Percentiles rank a stretch among this genome's conserved stretches.
Evolutionary conservation across 1,140 invertebrate species (phyloP).

Genomic region (Diploscapter pachys): DNA sequence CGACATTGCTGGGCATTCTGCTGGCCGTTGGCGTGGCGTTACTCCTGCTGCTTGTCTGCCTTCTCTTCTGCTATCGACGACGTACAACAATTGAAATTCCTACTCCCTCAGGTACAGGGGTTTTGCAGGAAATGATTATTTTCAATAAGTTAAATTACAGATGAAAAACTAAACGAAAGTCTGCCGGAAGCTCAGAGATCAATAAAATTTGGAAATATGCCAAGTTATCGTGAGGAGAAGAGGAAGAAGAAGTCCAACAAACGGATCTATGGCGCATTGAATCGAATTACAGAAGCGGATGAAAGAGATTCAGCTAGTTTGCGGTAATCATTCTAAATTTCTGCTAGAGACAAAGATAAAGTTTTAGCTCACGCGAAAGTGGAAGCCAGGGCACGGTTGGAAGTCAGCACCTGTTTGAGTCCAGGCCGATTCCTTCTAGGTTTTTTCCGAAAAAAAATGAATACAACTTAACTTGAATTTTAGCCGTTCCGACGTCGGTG

Average conservation of each 20-base stretch:
- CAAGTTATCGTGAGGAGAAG: slow-evolving; percentile 55
- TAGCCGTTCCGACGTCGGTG: slow-evolving; percentile 26
- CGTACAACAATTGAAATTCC: slow-evolving; percentile 31
- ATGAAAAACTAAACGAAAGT: slow-evolving; percentile 29
- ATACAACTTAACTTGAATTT: slow-evolving; percentile 10
- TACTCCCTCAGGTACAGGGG: background rate
- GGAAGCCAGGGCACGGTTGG: slow-evolving; percentile 13
- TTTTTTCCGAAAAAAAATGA: background rate
- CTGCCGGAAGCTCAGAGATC: slow-evolving; percentile 32
- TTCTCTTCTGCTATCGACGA: slow-evolving; percentile 50
- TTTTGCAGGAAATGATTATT: too few species aligned
- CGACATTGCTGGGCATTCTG: slow-evolving; percentile 51
- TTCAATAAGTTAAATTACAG: too few species aligned
- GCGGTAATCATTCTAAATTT: too few species aligned
- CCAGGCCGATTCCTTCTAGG: slow-evolving; percentile 1
- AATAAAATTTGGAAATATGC: slow-evolving; percentile 58
- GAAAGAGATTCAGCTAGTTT: slow-evolving; percentile 42
- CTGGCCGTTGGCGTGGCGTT: slow-evolving; percentile 47
- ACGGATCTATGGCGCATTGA: slow-evolving; percentile 53
- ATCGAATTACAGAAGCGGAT: slow-evolving; percentile 56
- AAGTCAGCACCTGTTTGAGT: slow-evolving; percentile 21
- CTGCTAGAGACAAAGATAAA: too few species aligned
- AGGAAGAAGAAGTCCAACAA: slow-evolving; percentile 58
- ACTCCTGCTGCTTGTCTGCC: slow-evolving; percentile 49
- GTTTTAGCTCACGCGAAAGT: slow-evolving; percentile 22